Evolutionary conservation across 1,140 invertebrate genomes (phyloP), one percentile per base, ranked within the genome.

Genomic region (Meteorus sp.): DNA sequence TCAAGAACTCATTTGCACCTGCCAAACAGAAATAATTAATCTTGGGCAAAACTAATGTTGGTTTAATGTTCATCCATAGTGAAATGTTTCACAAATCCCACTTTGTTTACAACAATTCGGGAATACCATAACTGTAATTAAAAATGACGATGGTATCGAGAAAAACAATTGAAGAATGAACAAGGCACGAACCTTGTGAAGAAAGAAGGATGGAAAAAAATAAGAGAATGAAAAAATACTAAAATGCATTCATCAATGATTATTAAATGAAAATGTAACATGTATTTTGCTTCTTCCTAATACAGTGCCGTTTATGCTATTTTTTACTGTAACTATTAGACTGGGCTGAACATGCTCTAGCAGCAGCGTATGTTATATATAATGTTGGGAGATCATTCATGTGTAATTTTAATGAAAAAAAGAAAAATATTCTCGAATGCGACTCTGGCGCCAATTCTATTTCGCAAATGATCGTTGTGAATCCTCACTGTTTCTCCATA

Each of bases 251-350:
- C 77, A 78, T 77, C 76, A 78, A 77, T 69, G 72, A 78, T 77
- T 74, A 56, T 67, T 77, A 75, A n/a, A 73, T 71, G 73, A 79
- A 68, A 78, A 76, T 74, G 73, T 77, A 77, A 77, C 67, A 65
- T 76, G 75, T 80, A 80, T 78, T 80, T 80, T 79, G 78, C 78
- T 79, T 80, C 77, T 79, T 80, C 77, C 76, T 80, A 79, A 79
- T 79, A 77, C 76, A 79, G 77, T 80, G 78, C 78, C 77, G 78
- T 80, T 79, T 74, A 79, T 69, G 77, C 76, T 80, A 80, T 80
- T 79, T 80, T 80, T 80, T 79, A 80, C 76, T 75, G 73, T 78
- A 79, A 61, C 53, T 56, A 71, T 64, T 75, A 76, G 70, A 69
- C 65, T 70, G 62, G 68, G 67, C 66, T 69, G 59, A 61, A 50